Evolutionary conservation across 2,113 vertebrate species (phyloP), one percentile per base, ranked within the genome.

Genomic region (Sialia sialis): DNA sequence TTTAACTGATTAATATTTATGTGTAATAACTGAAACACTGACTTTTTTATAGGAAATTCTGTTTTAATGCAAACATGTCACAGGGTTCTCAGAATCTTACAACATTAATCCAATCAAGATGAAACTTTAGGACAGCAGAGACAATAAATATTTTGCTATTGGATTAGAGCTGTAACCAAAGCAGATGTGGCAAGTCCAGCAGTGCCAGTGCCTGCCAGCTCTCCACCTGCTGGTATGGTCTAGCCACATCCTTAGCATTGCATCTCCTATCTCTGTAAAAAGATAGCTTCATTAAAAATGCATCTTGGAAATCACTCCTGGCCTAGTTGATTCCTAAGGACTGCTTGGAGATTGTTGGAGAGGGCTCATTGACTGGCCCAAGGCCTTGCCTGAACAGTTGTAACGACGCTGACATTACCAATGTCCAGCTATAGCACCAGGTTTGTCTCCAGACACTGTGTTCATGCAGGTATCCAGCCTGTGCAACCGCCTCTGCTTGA

Each of bases 361-460:
- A 32, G 27, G 38, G 19, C 19, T 86, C 2, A 0, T 1, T 60
- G 56, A 13, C 9, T 26, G 34, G 26, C 49, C 36, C 54, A 25
- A 16, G 74, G 34, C 78, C 30, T 60, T 38, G 11, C 52, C 54
- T 32, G 64, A 32, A 1, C 38, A 36, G 13, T 3, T 51, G 21
- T 27, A 17, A 13, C 0, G 1, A 8, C 0, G 2, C 9, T 34
- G 41, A 32, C 23, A 18, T 36, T 59, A 2, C 23, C 3, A 1
- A 0, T 39, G 58, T 19, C 13, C 63, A 23, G 8, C 10, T 16
- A 0, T 10, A 5, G 9, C 0, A 0, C 32, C 15, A 9, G 29
- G 6, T 59, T 64, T 56, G 26, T 60, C 36, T 60, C 13, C 70
- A 48, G 62, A 8, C 7, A 3, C 56, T 15, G 11, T 22, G 16